Evolutionary conservation across 2,797 vertebrate genomes (phyloP).

Genomic region (Argentina silus): DNA sequence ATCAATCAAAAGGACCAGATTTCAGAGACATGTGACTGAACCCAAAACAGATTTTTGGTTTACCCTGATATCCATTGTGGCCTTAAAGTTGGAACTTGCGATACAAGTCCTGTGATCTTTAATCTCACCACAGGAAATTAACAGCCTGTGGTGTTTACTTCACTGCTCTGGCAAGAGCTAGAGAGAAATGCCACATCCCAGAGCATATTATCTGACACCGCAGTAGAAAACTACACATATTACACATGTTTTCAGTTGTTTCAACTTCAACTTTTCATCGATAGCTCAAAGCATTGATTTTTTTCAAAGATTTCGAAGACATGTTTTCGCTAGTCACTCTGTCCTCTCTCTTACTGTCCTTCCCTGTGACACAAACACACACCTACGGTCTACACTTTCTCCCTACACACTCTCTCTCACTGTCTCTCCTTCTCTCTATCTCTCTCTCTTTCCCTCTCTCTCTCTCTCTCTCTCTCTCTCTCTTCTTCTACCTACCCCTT

Average conservation of each 20-base stretch:
- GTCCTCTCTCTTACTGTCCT: not conserved
- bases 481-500: not conserved
- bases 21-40: too few species aligned
- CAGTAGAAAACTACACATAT: too few species aligned
- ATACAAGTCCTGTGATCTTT: constrained; percentile 58
- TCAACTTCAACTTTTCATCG: too few species aligned
- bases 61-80: not conserved
- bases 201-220: too few species aligned
- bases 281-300: too few species aligned
- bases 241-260: too few species aligned
- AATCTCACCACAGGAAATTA: constrained; percentile 37
- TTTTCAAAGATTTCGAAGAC: not conserved
- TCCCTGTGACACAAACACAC: too few species aligned
- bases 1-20: too few species aligned
- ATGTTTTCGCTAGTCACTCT: not conserved
- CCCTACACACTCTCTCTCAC: too few species aligned
- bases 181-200: not conserved
- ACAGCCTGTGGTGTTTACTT: constrained; percentile 42
- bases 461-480: not conserved
- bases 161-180: not conserved
- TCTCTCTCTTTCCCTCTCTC: not conserved
- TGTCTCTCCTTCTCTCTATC: too few species aligned
- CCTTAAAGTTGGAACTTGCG: constrained; percentile 28
- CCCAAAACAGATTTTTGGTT: too few species aligned
- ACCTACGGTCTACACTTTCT: too few species aligned